These are phyloP conservation scores for Hafferia zeledoni DNA, from an alignment of 2,797 vertebrate species.

Conservation along the genomic window DNA sequence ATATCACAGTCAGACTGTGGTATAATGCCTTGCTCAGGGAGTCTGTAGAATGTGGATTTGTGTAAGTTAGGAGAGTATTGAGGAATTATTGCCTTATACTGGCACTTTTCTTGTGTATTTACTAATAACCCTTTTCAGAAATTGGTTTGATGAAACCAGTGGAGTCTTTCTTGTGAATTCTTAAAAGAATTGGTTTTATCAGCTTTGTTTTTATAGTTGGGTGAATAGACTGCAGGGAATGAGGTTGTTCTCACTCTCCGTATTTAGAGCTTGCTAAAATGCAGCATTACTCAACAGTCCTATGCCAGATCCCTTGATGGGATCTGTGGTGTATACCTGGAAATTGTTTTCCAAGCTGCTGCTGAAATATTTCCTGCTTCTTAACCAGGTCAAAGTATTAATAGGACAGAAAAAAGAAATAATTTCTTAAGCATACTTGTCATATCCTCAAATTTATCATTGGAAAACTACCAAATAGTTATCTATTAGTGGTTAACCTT, in stretches of 20 bases:
- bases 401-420: background rate
- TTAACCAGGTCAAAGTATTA: constrained; percentile 22
- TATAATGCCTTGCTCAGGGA: background rate
- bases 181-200: constrained; percentile 64
- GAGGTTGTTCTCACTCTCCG: background rate
- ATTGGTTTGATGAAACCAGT: background rate
- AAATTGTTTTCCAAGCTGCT: constrained; percentile 12
- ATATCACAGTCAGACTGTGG: background rate
- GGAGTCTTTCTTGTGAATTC: background rate
- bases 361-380: constrained; percentile 72
- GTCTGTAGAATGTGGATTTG: background rate
- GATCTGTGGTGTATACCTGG: background rate
- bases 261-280: constrained; percentile 48
- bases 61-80: background rate
- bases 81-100: background rate
- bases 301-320: constrained; percentile 18
- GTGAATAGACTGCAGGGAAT: background rate
- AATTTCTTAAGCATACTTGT: background rate
- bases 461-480: background rate
- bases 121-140: background rate
- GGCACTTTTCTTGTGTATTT: background rate
- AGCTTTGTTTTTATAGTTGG: constrained; percentile 59
- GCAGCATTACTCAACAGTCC: constrained; percentile 49
- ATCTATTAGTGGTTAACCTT: background rate
- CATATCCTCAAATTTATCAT: background rate